phyloP scores from a whole-genome alignment of 2,797 vertebrate species.

The Notolabrus celidotus region DNA sequence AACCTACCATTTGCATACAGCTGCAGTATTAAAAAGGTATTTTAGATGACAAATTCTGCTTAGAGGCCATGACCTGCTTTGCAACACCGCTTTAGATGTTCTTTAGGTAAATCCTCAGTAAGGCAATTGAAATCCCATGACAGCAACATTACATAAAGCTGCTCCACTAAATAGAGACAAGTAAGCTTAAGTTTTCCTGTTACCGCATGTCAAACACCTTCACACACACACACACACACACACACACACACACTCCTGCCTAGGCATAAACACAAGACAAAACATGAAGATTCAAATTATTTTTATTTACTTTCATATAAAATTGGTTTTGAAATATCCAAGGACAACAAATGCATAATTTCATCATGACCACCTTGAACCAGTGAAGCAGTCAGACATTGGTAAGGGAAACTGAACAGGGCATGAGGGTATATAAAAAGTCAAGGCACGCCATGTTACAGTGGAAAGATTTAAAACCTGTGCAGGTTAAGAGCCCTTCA shows the following conservation, averaged over 20 bases:
- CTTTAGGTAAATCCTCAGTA: constrained; percentile 38
- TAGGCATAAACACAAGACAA: background rate
- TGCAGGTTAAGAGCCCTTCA: constrained; percentile 58
- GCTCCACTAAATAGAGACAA: constrained; percentile 10
- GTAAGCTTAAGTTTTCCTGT: background rate
- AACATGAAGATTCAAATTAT: constrained; percentile 63
- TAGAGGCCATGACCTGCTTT: background rate
- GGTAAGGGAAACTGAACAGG: constrained; percentile 59
- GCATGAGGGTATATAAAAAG: constrained; percentile 55
- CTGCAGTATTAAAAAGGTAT: background rate
- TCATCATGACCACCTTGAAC: constrained; percentile 31
- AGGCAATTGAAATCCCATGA: constrained; percentile 31
- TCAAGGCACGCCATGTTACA: constrained; percentile 79
- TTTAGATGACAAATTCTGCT: background rate
- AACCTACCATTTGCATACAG: constrained; percentile 15
- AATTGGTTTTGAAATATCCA: constrained; percentile 73
- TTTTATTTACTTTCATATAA: constrained; percentile 83
- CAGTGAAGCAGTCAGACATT: constrained; percentile 42
- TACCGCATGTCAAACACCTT: background rate
- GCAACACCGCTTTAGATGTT: background rate
- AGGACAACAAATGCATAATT: constrained; percentile 58
- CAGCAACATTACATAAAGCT: constrained; percentile 20
- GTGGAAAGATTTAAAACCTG: constrained; percentile 53
- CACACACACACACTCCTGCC: too few species aligned
- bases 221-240: too few species aligned